Conservation (phyloP, 2,797 vertebrate genomes). For the Clarias fuscus region DNA sequence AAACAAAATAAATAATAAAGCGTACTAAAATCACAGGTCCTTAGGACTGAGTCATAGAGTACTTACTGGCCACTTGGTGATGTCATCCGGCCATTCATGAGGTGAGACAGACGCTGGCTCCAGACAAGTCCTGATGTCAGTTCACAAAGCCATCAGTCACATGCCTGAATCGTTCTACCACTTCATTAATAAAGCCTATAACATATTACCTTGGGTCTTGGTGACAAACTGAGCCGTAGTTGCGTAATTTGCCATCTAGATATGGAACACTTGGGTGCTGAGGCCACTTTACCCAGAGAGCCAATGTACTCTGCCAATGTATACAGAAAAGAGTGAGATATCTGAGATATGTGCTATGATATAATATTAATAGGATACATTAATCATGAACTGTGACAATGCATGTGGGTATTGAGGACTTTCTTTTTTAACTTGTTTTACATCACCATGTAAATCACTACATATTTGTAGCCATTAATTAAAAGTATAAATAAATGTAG, state of each 20-base stretch:
- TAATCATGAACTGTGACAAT: not conserved
- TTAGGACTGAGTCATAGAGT: not conserved
- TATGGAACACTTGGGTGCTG: conserved; percentile 80
- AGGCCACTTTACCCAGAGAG: conserved; percentile 97
- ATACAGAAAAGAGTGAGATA: conserved; percentile 38
- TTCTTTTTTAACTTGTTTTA: not conserved
- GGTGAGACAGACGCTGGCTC: conserved; percentile 93
- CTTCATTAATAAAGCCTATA: conserved; percentile 10
- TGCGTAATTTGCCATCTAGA: conserved; percentile 75
- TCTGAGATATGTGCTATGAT: conserved; percentile 1
- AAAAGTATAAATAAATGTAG: not conserved
- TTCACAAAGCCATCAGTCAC: conserved; percentile 21
- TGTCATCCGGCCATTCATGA: conserved; percentile 96
- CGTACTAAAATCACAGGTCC: not conserved
- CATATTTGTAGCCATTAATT: not conserved
- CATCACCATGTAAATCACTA: not conserved
- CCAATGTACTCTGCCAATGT: conserved; percentile 82
- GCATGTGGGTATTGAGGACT: not conserved
- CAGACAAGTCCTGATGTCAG: conserved; percentile 83
- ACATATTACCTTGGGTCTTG: conserved; percentile 92
- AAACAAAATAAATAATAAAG: not conserved
- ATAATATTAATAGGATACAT: not conserved
- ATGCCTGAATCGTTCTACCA: not conserved
- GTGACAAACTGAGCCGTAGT: conserved; percentile 91
- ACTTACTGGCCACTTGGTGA: conserved; percentile 97